A percentile compares a stretch with the other conserved stretches of the same genome.
phyloP scores from a whole-genome alignment of 2,113 vertebrate species.

The Calyptommatus sinebrachiatus region DNA sequence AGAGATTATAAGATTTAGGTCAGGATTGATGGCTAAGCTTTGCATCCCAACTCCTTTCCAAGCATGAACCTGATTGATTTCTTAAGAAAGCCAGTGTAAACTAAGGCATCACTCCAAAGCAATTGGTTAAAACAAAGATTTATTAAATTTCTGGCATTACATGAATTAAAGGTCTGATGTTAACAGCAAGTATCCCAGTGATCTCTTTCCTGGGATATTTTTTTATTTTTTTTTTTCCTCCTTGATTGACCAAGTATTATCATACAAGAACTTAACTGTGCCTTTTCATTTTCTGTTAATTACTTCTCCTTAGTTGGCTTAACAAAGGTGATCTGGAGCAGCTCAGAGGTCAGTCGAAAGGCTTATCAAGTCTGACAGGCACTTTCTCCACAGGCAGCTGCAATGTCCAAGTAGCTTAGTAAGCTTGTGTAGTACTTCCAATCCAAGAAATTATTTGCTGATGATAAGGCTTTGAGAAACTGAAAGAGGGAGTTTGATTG shows the following conservation, averaged over 20 bases:
- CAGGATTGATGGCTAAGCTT: constrained; percentile 37
- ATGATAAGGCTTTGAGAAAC: neutral
- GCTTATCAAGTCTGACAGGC: neutral
- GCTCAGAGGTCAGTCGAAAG: constrained; percentile 3
- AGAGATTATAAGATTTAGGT: constrained; percentile 51
- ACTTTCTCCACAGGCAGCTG: constrained; percentile 5
- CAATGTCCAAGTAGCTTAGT: neutral
- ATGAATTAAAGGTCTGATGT: constrained; percentile 25
- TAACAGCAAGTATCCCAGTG: constrained; percentile 34
- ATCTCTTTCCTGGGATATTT: constrained; percentile 47
- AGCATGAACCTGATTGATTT: constrained; percentile 41
- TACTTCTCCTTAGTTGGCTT: constrained; percentile 25
- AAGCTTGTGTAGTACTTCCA: neutral
- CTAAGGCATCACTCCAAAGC: constrained; percentile 33
- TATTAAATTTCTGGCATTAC: constrained; percentile 41
- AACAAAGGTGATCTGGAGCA: constrained; percentile 7
- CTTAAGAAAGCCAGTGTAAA: constrained; percentile 46
- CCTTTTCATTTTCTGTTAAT: constrained; percentile 49
- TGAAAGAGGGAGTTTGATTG: neutral
- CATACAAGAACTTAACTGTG: constrained; percentile 24
- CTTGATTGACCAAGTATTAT: constrained; percentile 32
- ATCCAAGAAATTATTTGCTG: neutral
- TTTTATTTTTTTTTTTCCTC: constrained; percentile 6
- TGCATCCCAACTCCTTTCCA: constrained; percentile 48
- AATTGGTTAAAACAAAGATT: constrained; percentile 51